Conservation (phyloP, 2,113 vertebrate genomes). For the Malurus cyaneus region DNA sequence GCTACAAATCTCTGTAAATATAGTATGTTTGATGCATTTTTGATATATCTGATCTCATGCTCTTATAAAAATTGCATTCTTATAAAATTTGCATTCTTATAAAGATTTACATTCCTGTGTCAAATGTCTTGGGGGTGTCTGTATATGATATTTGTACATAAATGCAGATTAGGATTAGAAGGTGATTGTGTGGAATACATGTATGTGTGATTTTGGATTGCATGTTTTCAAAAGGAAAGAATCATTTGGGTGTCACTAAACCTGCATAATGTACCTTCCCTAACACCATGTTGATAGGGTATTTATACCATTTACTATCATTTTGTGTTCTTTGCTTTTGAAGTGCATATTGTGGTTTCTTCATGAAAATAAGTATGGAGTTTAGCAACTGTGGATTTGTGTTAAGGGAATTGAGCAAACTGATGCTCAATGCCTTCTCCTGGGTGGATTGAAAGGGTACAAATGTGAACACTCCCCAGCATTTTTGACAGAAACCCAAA, state of each 20-base stretch:
- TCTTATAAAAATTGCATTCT: not conserved
- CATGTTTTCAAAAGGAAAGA: not conserved
- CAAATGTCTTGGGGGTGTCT: not conserved
- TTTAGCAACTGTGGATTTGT: not conserved
- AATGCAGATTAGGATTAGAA: not conserved
- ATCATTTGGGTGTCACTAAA: not conserved
- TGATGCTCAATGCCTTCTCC: not conserved
- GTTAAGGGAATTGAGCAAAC: not conserved
- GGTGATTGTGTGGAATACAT: not conserved
- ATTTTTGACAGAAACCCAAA: not conserved
- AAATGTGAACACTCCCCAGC: not conserved
- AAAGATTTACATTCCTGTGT: not conserved
- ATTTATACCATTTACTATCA: not conserved
- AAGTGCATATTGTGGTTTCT: not conserved
- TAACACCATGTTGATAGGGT: not conserved
- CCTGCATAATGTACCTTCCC: not conserved
- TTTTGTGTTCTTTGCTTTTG: not conserved
- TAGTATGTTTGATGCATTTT: not conserved
- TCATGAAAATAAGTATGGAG: accelerated
- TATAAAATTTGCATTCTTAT: not conserved
- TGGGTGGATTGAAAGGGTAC: not conserved
- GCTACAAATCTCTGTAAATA: not conserved
- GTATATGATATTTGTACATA: accelerated
- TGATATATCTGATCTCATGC: not conserved
- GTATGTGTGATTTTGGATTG: not conserved